phyloP scores from a whole-genome alignment of 2,888 invertebrate genomes.

The Phaedon cochleariae region DNA sequence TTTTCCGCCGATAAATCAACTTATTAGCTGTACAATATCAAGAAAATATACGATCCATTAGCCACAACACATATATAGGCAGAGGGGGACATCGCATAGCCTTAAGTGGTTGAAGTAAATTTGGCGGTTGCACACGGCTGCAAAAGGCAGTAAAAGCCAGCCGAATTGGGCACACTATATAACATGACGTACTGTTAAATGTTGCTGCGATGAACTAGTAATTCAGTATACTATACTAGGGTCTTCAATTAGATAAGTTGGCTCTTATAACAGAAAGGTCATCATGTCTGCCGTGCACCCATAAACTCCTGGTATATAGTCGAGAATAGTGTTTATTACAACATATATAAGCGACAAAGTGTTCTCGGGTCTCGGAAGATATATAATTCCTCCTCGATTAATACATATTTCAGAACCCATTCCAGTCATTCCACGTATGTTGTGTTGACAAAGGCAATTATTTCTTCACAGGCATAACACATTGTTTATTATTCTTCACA shows the following conservation, averaged over 20 bases:
- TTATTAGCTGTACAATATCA: conserved; percentile 27
- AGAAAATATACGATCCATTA: conserved; percentile 36
- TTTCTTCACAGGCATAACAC: not conserved
- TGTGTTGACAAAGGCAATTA: not conserved
- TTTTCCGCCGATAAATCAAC: conserved; percentile 28
- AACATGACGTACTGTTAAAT: conserved; percentile 59
- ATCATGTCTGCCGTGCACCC: conserved; percentile 50
- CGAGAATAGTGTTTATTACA: conserved; percentile 52
- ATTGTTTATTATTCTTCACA: too few species aligned
- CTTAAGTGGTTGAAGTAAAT: conserved; percentile 35
- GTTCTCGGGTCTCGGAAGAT: conserved; percentile 49
- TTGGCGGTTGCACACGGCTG: conserved; percentile 42
- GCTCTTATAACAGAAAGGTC: conserved; percentile 53
- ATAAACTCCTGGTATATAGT: conserved; percentile 51
- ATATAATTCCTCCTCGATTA: not conserved
- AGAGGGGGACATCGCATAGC: conserved; percentile 25
- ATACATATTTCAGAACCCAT: not conserved
- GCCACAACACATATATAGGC: conserved; percentile 29
- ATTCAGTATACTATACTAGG: conserved; percentile 57
- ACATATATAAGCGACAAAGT: conserved; percentile 53
- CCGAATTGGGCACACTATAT: conserved; percentile 49
- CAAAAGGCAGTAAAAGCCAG: conserved; percentile 50
- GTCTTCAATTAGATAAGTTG: conserved; percentile 62
- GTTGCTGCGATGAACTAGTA: conserved; percentile 60
- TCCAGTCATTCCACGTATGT: not conserved